Evolutionary conservation across 2,888 invertebrate genomes (phyloP), one percentile per base, ranked within the genome.

Genomic region (Habroteleia sp.): DNA sequence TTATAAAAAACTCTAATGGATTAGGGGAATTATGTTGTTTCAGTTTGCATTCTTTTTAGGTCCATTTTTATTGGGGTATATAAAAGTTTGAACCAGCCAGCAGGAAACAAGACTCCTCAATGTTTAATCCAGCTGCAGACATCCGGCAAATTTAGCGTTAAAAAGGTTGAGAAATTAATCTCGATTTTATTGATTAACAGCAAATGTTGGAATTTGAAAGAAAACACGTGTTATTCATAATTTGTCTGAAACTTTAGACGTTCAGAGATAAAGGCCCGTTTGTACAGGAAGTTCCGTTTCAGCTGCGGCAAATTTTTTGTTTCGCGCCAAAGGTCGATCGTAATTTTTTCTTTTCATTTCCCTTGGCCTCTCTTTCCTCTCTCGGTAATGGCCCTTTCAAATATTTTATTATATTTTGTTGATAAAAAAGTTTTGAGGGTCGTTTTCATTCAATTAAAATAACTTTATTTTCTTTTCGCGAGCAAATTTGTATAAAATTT

Each of bases 171-270:
- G 13, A 14, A 39, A 35, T 62, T 46, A 50, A 62, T 48, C 50
- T 23, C 1, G 31, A 50, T 31, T 48, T 10, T 62, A 62, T 62
- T 50, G 62, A 62, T 62, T 35, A 35, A 35, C 23, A 14, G 11
- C 58, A 17, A 41, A 23, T 25, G 35, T 31, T n/a, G n/a, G n/a
- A n/a, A n/a, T n/a, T n/a, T n/a, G 1, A 8, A 3, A 16, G 33
- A 25, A 35, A 62, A 33, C 63, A 63, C 35, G 63, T 52, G 63
- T 63, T 63, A 35, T 52, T 50, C 42, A 63, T 50, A 63, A 63
- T 63, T 48, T 8, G 50, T 20, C 29, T 50, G 52, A 50, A 52
- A 63, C 25, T 8, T 4, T 20, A 63, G 41, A 13, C 10, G 41
- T 16, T 0, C 7, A 35, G 25, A 27, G 31, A 63, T 33, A 63